phyloP scores from a whole-genome alignment of 2,888 invertebrate genomes.

The Candidula unifasciata region DNA sequence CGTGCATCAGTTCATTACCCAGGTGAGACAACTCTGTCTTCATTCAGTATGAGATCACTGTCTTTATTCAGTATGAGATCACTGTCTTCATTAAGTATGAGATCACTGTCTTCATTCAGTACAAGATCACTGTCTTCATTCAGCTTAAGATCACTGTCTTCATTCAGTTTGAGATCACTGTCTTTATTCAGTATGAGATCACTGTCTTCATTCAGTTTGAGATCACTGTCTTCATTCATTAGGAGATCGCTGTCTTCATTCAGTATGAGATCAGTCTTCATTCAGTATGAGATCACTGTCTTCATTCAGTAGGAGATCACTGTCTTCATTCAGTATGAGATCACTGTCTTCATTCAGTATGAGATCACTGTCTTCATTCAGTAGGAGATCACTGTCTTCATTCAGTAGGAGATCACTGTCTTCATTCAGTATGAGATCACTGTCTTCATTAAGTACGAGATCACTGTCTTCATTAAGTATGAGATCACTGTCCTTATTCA shows the following conservation, averaged over 20 bases:
- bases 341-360: no score
- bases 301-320: no score
- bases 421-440: neutral
- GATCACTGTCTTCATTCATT: no score
- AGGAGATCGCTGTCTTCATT: neutral
- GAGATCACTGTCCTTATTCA: no score
- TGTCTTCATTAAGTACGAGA: no score
- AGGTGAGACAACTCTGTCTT: slow-evolving; percentile 59
- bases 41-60: neutral
- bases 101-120: neutral
- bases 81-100: no score
- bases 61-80: neutral
- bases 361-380: neutral
- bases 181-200: no score
- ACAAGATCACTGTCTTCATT: no score
- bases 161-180: neutral
- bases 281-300: neutral
- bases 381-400: no score
- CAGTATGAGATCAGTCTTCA: neutral
- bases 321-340: neutral
- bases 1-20: slow-evolving; percentile 74
- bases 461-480: neutral
- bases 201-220: neutral
- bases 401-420: slow-evolving; percentile 59
- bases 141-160: no score